Evolutionary conservation across 2,113 vertebrate species (phyloP), one percentile per base, ranked within the genome.

Genomic region (Myrmophylax atrothorax): DNA sequence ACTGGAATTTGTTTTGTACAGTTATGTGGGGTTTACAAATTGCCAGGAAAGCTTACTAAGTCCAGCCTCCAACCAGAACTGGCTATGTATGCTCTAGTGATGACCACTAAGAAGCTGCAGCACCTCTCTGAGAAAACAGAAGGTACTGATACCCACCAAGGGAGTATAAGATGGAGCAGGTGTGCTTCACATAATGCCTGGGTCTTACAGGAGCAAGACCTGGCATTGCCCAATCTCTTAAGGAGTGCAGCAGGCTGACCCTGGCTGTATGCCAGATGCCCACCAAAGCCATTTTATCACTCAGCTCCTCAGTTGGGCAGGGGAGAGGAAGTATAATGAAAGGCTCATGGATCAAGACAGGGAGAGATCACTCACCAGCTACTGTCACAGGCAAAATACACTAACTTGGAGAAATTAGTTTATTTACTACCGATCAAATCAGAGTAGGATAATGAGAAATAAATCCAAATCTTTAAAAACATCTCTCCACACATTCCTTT

Each of bases 41-140:
- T 53, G 16, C 14, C 46, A 49, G 46, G n/a, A 81, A 81, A 70
- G 42, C 17, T 93, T 37, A 26, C 10, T 2, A 1, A 42, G 35
- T 70, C 47, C 55, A 26, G 6, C 5, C 13, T 31, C 20, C 49
- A 77, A 4, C 13, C 18, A 18, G 11, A 80, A 18, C 7, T 42
- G 33, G n/a, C 24, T 59, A 29, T 4, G 7, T 31, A 12, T 0
- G 0, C 14, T 53, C 8, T 8, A n/a, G 38, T 1, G 1, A 68
- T 0, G 2, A 23, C 40, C 50, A 26, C 24, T 3, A 3, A 62
- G 40, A 76, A 79, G 55, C 59, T 80, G 28, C 42, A 88, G 49
- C 31, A 60, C 1, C 3, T n/a, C 2, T 1, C 40, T 8, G 31
- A 49, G 59, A 44, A 68, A 76, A 44, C n/a, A 37, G 5, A 18